phyloP scores from a whole-genome alignment of 2,888 invertebrate genomes.

The Lacanobia wlatinum region DNA sequence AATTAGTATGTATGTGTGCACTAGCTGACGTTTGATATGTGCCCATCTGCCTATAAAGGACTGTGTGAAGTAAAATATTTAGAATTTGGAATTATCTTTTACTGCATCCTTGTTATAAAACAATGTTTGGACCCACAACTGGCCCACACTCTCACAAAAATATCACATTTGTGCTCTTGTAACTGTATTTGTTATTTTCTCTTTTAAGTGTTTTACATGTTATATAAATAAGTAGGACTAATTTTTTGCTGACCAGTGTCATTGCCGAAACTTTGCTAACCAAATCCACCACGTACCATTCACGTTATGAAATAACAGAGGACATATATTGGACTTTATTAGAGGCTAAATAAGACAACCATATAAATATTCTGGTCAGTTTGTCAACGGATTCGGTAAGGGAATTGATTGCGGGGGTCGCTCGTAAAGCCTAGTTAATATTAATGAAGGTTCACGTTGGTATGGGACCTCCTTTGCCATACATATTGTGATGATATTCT shows the following conservation, averaged over 20 bases:
- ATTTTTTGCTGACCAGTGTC: neutral
- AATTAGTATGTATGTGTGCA: too few species aligned
- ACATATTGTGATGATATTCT: constrained; percentile 36
- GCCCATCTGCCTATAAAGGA: too few species aligned
- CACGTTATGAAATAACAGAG: constrained; percentile 44
- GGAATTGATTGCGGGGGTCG: constrained; percentile 58
- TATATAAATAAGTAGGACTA: too few species aligned
- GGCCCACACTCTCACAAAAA: too few species aligned
- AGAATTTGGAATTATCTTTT: too few species aligned
- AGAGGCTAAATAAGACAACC: constrained; percentile 32
- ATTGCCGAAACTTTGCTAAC: constrained; percentile 4
- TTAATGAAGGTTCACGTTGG: constrained; percentile 54
- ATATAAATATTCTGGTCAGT: constrained; percentile 61
- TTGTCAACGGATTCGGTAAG: constrained; percentile 44
- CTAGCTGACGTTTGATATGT: too few species aligned
- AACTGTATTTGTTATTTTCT: too few species aligned
- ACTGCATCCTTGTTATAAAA: too few species aligned
- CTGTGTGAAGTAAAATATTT: too few species aligned
- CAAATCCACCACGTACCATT: constrained; percentile 31
- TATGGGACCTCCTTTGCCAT: constrained; percentile 9
- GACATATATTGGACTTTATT: constrained; percentile 51
- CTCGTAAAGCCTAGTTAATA: constrained; percentile 57
- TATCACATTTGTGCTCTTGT: too few species aligned
- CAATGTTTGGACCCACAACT: too few species aligned
- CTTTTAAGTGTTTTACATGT: too few species aligned